A percentile compares a stretch with the other conserved stretches of the same genome.
Conservation (phyloP, 2,797 vertebrate species). For the Premnoplex brunnescens region DNA sequence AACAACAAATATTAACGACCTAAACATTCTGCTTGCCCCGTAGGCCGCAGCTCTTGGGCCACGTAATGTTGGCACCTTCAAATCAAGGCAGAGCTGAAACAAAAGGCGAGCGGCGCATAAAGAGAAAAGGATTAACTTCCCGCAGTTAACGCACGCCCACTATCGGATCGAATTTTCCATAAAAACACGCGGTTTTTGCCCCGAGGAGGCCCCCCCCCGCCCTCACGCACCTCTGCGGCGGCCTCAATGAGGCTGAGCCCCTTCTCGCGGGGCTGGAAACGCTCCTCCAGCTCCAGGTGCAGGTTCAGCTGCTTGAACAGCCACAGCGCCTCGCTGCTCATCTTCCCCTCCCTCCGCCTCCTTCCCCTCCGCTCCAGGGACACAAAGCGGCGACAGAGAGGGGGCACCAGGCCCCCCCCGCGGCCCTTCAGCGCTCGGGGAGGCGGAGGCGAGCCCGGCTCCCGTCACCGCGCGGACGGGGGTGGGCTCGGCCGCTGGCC, state of each 20-base stretch:
- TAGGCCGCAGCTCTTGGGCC: accelerated
- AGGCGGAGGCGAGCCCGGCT: constrained; percentile 1
- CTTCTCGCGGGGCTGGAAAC: constrained; percentile 88
- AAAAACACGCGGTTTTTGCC: accelerated
- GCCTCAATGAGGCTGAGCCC: constrained; percentile 89
- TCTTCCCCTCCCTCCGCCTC: constrained; percentile 60
- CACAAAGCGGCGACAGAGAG: neutral
- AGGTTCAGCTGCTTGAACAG: constrained; percentile 89
- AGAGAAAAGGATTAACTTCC: accelerated
- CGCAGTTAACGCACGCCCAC: accelerated
- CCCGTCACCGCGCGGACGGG: constrained; percentile 32
- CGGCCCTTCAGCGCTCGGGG: neutral
- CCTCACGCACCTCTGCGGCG: constrained; percentile 86
- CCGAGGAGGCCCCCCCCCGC: too few species aligned
- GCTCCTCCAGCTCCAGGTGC: constrained; percentile 86
- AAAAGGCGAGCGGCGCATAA: accelerated
- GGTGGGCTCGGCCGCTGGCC: neutral
- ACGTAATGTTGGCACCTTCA: accelerated
- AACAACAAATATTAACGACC: neutral
- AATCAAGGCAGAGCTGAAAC: accelerated
- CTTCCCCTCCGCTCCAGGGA: neutral
- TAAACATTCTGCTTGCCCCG: neutral
- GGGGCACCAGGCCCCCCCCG: neutral
- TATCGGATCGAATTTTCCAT: accelerated
- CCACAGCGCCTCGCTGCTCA: constrained; percentile 81